Evolutionary conservation across 1,140 invertebrate genomes (phyloP).

Genomic region (Drosophila lini): DNA sequence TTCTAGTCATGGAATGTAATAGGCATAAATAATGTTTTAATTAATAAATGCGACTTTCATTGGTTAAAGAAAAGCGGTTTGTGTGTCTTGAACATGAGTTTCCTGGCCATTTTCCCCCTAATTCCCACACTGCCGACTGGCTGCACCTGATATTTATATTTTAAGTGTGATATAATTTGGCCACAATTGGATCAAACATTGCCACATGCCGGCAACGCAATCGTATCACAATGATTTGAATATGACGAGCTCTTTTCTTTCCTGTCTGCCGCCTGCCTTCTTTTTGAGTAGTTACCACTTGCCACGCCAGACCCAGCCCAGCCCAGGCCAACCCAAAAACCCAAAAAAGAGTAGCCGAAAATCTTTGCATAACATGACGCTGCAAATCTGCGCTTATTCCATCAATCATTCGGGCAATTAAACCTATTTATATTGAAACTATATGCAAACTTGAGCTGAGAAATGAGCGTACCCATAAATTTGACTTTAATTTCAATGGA

Average conservation of each 20-base stretch:
- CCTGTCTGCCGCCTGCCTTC: slow-evolving; percentile 8
- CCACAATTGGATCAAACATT: slow-evolving; percentile 31
- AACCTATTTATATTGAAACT: slow-evolving; percentile 73
- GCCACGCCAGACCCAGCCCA: not conserved
- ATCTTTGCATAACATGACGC: slow-evolving; percentile 77
- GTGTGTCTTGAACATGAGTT: not conserved
- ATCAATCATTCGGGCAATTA: slow-evolving; percentile 73
- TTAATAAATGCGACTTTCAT: slow-evolving; percentile 56
- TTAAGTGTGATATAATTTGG: slow-evolving; percentile 33
- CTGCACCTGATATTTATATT: slow-evolving; percentile 24
- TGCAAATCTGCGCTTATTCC: slow-evolving; percentile 57
- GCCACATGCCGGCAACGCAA: slow-evolving; percentile 22
- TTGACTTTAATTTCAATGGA: slow-evolving; percentile 73
- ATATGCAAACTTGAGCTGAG: slow-evolving; percentile 58
- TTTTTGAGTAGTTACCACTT: slow-evolving; percentile 12
- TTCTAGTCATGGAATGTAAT: slow-evolving; percentile 76
- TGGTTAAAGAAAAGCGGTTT: slow-evolving; percentile 9
- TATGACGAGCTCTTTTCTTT: slow-evolving; percentile 41
- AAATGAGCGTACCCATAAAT: slow-evolving; percentile 55
- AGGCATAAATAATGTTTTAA: slow-evolving; percentile 54
- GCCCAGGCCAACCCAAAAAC: slow-evolving; percentile 23
- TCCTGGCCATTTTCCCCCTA: not conserved
- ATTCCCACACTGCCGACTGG: not conserved
- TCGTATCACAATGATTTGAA: slow-evolving; percentile 39
- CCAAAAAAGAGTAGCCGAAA: slow-evolving; percentile 42